Evolutionary conservation across 1,140 invertebrate genomes (phyloP), one percentile per base, ranked within the genome.

Genomic region (Elymnias hypermnestra): DNA sequence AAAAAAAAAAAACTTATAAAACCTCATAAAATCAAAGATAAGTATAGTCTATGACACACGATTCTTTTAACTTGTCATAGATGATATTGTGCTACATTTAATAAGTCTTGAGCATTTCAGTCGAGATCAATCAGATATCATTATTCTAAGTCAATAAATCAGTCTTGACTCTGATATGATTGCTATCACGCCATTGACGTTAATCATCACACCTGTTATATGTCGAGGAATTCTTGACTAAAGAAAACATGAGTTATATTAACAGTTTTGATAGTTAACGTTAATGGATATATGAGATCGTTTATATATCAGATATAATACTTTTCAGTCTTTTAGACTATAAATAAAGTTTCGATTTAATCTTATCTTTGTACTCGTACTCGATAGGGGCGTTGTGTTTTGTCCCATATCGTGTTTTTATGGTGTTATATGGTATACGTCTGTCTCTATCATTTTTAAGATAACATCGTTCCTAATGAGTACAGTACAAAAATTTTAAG

Each of bases 1-100:
- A 19, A 26, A 26, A 23, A 36, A 41, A 26, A 43, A 22, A 35
- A 9, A 26, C 37, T 47, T 44, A 36, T 60, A 61, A 66, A 63
- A 62, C 50, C 53, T 64, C 41, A 62, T 59, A 49, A 49, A 43
- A 47, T 55, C 31, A 46, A 52, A 9, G 38, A 23, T n/a, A 21
- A 37, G 40, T 21, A 38, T 21, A 37, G 28, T 12, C 26, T n/a
- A n/a, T n/a, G n/a, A n/a, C n/a, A n/a, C n/a, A n/a, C n/a, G n/a
- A n/a, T n/a, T n/a, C n/a, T n/a, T n/a, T n/a, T n/a, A n/a, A n/a
- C n/a, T 53, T 36, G 38, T 46, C 43, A 18, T 19, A 26, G 14
- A 40, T 15, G 25, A 31, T 12, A 18, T 38, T 12, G 13, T 37
- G 37, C 39, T 48, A 48, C 5, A 40, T 14, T 47, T 37, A 31